Percentiles rank a stretch among this genome's conserved stretches.
These are phyloP conservation scores for Lytechinus pictus DNA, from an alignment of 35 echinoderm and acorn worm genomes.

Conservation along the genomic window DNA sequence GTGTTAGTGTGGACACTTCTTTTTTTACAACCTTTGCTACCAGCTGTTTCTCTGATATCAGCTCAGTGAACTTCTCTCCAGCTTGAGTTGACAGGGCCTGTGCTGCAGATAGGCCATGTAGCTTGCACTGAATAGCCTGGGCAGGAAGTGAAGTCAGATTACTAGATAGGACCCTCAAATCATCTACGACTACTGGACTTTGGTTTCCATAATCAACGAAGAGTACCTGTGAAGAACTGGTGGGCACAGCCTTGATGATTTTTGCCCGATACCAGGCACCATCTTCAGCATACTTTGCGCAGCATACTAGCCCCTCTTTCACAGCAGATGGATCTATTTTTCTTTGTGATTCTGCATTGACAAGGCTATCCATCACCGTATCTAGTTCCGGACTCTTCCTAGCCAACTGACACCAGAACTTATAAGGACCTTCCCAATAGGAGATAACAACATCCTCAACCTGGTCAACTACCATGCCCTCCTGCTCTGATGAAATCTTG, in stretches of 20 bases:
- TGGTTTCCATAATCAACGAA: slow-evolving; percentile 90
- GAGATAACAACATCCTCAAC: slow-evolving; percentile 49
- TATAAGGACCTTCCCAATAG: slow-evolving; percentile 57
- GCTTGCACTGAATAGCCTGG: slow-evolving; percentile 79
- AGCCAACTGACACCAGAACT: slow-evolving; percentile 63
- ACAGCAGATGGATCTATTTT: slow-evolving; percentile 33
- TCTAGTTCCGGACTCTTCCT: slow-evolving; percentile 43
- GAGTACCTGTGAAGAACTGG: slow-evolving; percentile 46
- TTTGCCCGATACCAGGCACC: slow-evolving; percentile 80
- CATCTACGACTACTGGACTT: slow-evolving; percentile 45
- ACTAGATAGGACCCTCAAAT: slow-evolving; percentile 38
- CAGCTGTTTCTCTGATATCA: slow-evolving; percentile 68
- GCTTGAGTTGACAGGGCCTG: slow-evolving; percentile 23
- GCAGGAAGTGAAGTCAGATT: slow-evolving; percentile 56
- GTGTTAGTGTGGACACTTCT: slow-evolving; percentile 24
- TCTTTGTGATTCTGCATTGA: background rate
- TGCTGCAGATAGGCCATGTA: slow-evolving; percentile 47
- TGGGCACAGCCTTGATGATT: slow-evolving; percentile 51
- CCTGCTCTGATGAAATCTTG: slow-evolving; percentile 31
- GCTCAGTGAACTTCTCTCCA: slow-evolving; percentile 56
- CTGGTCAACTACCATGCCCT: slow-evolving; percentile 49
- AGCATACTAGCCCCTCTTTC: slow-evolving; percentile 65
- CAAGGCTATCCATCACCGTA: slow-evolving; percentile 42
- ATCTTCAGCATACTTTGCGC: slow-evolving; percentile 72
- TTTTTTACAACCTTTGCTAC: slow-evolving; percentile 59